A percentile compares a stretch with the other conserved stretches of the same genome.
These are phyloP conservation scores for Paedocypris micromegethes DNA, from an alignment of 2,797 vertebrate species.

Conservation along the genomic window DNA sequence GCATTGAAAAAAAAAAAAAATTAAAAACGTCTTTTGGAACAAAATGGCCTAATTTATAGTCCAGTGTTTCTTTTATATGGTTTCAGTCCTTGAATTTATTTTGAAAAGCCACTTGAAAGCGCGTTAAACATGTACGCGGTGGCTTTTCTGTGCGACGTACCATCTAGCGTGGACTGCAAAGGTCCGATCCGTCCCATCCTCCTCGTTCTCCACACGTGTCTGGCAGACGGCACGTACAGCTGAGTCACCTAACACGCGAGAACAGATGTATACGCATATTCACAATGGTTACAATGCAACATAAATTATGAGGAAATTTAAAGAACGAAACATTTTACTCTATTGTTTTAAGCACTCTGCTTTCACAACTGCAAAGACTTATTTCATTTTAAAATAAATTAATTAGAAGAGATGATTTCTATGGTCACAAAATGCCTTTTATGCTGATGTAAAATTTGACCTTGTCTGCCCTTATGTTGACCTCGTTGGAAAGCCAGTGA, in stretches of 20 bases:
- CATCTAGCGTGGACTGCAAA: slow-evolving; percentile 90
- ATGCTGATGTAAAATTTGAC: slow-evolving; percentile 55
- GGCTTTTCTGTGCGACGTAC: slow-evolving; percentile 60
- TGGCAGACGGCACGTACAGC: slow-evolving; percentile 90
- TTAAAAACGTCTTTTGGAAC: slow-evolving; percentile 57
- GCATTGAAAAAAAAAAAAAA: slow-evolving; percentile 72
- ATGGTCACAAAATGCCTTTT: no score
- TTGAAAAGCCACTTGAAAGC: no score
- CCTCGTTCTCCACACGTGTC: slow-evolving; percentile 88
- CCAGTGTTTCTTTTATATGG: no score
- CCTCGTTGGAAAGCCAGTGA: slow-evolving; percentile 94
- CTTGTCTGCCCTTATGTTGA: slow-evolving; percentile 96
- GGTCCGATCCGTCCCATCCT: slow-evolving; percentile 96
- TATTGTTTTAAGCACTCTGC: no score
- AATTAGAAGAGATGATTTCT: no score
- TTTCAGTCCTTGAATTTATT: no score
- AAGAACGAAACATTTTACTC: no score
- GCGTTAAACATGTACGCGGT: no score
- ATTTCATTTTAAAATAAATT: no score
- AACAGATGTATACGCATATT: neutral
- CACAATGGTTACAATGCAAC: no score
- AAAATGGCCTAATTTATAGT: neutral
- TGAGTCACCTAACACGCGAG: slow-evolving; percentile 82
- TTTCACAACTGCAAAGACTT: no score
- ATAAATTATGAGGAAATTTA: no score